Percentiles rank a stretch among this genome's conserved stretches.
Conservation (phyloP, 2,888 invertebrate species). For the Tipula vernalis region DNA sequence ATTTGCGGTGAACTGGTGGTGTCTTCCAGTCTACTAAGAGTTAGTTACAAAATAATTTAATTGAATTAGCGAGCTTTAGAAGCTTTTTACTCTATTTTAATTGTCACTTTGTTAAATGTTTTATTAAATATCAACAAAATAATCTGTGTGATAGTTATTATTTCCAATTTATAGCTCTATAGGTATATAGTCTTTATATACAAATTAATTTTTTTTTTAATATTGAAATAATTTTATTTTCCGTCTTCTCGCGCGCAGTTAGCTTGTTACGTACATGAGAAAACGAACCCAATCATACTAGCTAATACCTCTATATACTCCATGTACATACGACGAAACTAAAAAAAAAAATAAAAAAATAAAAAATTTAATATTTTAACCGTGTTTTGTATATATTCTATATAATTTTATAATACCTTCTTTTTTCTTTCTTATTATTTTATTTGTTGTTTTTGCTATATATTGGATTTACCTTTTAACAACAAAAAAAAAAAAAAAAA, state of each 20-base stretch:
- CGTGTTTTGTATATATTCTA: background rate
- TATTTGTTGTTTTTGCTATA: constrained; percentile 8
- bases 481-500: background rate
- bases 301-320: background rate
- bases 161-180: too few relatives aligned
- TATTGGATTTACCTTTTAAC: background rate
- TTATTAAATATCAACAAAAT: too few relatives aligned
- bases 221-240: background rate
- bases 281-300: background rate
- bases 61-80: too few relatives aligned
- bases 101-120: too few relatives aligned
- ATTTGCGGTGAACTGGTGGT: too few relatives aligned
- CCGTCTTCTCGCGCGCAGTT: background rate
- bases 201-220: background rate
- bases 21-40: too few relatives aligned
- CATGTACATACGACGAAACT: background rate
- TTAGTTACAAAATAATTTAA: too few relatives aligned
- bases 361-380: background rate
- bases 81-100: too few relatives aligned
- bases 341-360: background rate
- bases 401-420: constrained; percentile 9
- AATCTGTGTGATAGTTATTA: too few relatives aligned
- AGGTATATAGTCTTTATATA: background rate
- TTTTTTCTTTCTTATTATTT: constrained; percentile 8
- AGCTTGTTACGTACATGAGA: background rate